phyloP scores from a whole-genome alignment of 2,888 invertebrate genomes.

The Ctena decussata region DNA sequence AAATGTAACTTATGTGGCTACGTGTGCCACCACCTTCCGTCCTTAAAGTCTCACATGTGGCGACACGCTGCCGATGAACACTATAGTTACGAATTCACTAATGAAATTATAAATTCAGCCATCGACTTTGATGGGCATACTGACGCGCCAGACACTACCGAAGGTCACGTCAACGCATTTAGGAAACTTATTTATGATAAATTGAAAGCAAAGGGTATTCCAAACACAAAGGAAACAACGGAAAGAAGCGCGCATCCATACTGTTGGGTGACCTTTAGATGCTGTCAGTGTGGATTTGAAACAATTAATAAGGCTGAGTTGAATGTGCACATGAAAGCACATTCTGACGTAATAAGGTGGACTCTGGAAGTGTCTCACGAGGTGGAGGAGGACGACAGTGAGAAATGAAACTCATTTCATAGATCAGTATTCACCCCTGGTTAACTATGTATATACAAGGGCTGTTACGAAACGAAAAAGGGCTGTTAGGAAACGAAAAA shows the following conservation, averaged over 20 bases:
- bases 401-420: background rate
- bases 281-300: constrained; percentile 86
- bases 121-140: constrained; percentile 83
- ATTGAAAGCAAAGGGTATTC: constrained; percentile 68
- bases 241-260: constrained; percentile 66
- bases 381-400: background rate
- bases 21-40: constrained; percentile 86
- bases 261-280: constrained; percentile 85
- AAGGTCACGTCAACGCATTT: constrained; percentile 63
- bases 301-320: constrained; percentile 83
- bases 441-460: too few species aligned
- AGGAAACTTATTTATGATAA: constrained; percentile 65
- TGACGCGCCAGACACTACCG: constrained; percentile 69
- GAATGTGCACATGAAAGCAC: constrained; percentile 84
- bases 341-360: constrained; percentile 83
- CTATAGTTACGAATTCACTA: constrained; percentile 85
- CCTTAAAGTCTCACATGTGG: constrained; percentile 87
- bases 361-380: constrained; percentile 73
- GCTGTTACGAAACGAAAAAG: too few species aligned
- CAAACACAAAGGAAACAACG: constrained; percentile 49
- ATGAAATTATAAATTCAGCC: constrained; percentile 85
- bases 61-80: constrained; percentile 85
- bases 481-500: too few species aligned
- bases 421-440: too few species aligned
- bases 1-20: constrained; percentile 86